Evolutionary conservation across 2,888 invertebrate species (phyloP), one percentile per base, ranked within the genome.

Genomic region (Cephonodes hylas): DNA sequence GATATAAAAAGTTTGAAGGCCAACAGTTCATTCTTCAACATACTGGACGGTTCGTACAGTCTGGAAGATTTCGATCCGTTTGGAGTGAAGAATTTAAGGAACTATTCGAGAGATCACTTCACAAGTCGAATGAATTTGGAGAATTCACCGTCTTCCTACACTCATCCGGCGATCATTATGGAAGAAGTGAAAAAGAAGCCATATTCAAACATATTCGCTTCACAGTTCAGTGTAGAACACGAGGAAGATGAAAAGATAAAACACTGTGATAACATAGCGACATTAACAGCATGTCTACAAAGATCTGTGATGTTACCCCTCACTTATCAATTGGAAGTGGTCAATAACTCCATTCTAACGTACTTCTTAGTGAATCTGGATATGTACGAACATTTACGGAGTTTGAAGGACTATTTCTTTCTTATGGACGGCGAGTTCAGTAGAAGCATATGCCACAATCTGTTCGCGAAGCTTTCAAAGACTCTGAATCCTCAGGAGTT

Each of bases 381-480:
- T 59, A 93, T 95, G 79, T 91, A 96, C 42, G 93, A 95, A 20
- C 96, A 97, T 84, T 90, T 96, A 68, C 94, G 94, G 48, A 95
- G 95, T 80, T 83, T 97, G n/a, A 93, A 96, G 53, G 95, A 96
- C 76, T 96, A 95, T 73, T 97, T 95, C 80, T 96, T 97, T 72
- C 80, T 96, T 23, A 93, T 96, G 91, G 96, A 97, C 70, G 96
- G 96, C 0, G 96, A 96, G 82, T 97, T 96, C 81, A 95, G 95
- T 0, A 94, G 94, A 34, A 94, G 94, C 68, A 94, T 97, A 15
- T 96, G 96, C 38, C 93, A 94, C 58, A 95, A 95, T 67, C 84
- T 97, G 63, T 96, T 96, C 67, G 89, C 93, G 0, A 94, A 94
- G 66, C 81, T 96, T 59, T 94, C 95, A 61, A 93, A 93, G n/a